phyloP scores from a whole-genome alignment of 2,888 invertebrate species.

The Macaria liturata region DNA sequence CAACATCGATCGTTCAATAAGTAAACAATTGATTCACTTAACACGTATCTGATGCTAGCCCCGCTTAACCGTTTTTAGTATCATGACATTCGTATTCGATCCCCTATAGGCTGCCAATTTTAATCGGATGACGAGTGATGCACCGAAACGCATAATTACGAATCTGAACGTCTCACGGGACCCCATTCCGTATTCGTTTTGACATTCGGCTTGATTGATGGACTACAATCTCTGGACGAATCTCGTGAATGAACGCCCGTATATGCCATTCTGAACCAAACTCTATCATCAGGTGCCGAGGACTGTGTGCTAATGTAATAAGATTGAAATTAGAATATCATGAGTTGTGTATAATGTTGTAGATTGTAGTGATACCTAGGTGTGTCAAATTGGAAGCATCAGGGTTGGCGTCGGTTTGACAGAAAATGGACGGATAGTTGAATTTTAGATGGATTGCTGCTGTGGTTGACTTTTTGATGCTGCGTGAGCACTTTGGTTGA shows the following conservation, averaged over 20 bases:
- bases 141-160: conserved; percentile 78
- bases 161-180: conserved; percentile 77
- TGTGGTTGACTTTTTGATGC: conserved; percentile 42
- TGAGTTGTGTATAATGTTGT: conserved; percentile 26
- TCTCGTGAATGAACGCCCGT: conserved; percentile 75
- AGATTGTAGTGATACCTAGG: conserved; percentile 63
- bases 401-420: conserved; percentile 62
- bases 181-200: conserved; percentile 78
- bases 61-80: conserved; percentile 33
- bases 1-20: conserved; percentile 27
- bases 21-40: conserved; percentile 28
- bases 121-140: conserved; percentile 76
- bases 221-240: conserved; percentile 75
- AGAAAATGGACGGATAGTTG: conserved; percentile 64
- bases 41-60: conserved; percentile 23
- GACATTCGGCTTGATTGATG: conserved; percentile 82
- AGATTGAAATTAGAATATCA: conserved; percentile 17
- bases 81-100: conserved; percentile 36
- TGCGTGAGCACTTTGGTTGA: conserved; percentile 26
- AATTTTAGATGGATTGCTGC: conserved; percentile 60
- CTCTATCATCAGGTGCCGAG: conserved; percentile 7
- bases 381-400: conserved; percentile 70
- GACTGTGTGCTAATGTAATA: conserved; percentile 14
- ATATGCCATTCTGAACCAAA: conserved; percentile 50
- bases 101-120: conserved; percentile 80